These are phyloP conservation scores for Naso thynnoides DNA, from an alignment of 2,797 vertebrate species.

Conservation along the genomic window DNA sequence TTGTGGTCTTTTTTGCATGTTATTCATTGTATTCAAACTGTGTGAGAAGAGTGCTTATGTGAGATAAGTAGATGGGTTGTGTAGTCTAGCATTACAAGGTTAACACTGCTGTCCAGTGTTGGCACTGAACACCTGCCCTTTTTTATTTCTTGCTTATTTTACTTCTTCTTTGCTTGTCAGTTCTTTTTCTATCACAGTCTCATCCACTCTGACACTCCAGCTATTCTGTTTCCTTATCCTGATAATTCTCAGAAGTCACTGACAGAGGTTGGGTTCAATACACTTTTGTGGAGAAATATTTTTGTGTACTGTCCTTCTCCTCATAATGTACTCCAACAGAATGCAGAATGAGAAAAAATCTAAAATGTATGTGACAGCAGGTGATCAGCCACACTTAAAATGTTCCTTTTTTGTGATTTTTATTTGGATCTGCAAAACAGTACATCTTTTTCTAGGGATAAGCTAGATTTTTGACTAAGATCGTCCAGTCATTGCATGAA, in stretches of 20 bases:
- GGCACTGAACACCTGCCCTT: constrained; percentile 21
- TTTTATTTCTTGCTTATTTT: constrained; percentile 23
- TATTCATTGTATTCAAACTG: constrained; percentile 14
- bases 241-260: constrained; percentile 37
- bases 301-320: constrained; percentile 7
- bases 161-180: constrained; percentile 10
- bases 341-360: neutral
- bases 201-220: constrained; percentile 27
- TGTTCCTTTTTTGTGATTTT: neutral
- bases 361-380: neutral
- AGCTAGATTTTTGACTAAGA: no score
- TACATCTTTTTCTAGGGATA: neutral
- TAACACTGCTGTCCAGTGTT: no score
- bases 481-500: no score
- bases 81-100: constrained; percentile 36
- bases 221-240: constrained; percentile 30
- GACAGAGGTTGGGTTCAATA: constrained; percentile 36
- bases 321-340: constrained; percentile 18
- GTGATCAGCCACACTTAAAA: neutral
- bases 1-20: constrained; percentile 9
- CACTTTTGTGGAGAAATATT: constrained; percentile 27
- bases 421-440: constrained; percentile 3
- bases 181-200: constrained; percentile 31
- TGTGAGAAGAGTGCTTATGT: constrained; percentile 14
- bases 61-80: constrained; percentile 47